A percentile compares a stretch with the other conserved stretches of the same genome.
Evolutionary conservation across 2,113 vertebrate genomes (phyloP).

Genomic region (Leucopternis melanops): DNA sequence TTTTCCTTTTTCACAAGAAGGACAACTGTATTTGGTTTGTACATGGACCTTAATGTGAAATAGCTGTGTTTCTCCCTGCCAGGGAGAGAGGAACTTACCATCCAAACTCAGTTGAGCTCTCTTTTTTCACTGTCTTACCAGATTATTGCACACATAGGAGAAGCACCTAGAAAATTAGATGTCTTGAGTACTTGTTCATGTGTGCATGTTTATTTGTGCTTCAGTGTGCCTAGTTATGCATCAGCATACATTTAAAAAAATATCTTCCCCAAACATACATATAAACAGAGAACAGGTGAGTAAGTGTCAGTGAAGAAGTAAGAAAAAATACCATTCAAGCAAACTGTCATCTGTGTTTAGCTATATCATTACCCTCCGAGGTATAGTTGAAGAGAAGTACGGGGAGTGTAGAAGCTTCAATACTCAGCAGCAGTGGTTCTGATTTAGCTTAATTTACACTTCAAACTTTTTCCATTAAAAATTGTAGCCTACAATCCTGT

Average conservation of each 20-base stretch:
- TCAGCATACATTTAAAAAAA: not conserved
- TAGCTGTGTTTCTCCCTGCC: not conserved
- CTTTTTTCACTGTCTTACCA: not conserved
- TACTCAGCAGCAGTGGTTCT: not conserved
- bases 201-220: not conserved
- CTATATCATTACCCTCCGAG: not conserved
- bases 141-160: not conserved
- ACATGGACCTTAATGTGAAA: not conserved
- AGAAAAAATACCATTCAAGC: not conserved
- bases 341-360: not conserved
- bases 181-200: not conserved
- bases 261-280: not conserved
- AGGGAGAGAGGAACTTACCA: not conserved
- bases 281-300: not conserved
- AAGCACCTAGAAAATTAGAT: not conserved
- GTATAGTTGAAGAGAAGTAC: not conserved
- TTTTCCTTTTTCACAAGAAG: not conserved
- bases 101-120: not conserved
- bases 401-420: not conserved
- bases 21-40: not conserved
- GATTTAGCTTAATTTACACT: not conserved
- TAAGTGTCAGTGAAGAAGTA: not conserved
- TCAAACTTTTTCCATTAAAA: not conserved
- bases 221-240: not conserved
- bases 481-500: not conserved